Conservation (phyloP, 2,113 vertebrate genomes). For the Notechis scutatus region DNA sequence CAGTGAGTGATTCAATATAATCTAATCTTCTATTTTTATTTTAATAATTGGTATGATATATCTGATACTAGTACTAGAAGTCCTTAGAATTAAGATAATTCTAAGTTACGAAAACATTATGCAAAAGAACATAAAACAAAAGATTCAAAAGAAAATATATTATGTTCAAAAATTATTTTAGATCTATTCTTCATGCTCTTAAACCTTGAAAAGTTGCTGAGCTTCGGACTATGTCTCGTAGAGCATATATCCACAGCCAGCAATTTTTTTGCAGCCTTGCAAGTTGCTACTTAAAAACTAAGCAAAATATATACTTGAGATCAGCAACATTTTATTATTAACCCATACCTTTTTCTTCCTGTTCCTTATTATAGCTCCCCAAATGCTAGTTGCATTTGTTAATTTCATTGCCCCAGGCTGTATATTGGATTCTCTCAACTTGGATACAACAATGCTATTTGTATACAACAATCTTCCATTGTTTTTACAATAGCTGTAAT, state of each 20-base stretch:
- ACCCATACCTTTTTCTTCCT: not conserved
- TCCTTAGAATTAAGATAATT: not conserved
- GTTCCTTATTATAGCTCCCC: not conserved
- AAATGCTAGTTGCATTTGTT: not conserved
- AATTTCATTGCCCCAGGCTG: not conserved
- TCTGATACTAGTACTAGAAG: not conserved
- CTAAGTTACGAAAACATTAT: not conserved
- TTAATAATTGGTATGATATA: not conserved
- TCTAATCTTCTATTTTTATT: conserved; percentile 13
- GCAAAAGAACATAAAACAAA: not conserved
- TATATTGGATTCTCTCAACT: not conserved
- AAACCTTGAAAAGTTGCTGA: not conserved
- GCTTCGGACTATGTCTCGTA: not conserved
- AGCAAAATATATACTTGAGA: not conserved
- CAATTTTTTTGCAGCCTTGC: not conserved
- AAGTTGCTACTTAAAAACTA: not conserved
- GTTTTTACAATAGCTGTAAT: not conserved
- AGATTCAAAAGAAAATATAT: not conserved
- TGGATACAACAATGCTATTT: not conserved
- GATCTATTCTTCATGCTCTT: not conserved
- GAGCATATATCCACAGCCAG: not conserved
- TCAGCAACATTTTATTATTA: not conserved
- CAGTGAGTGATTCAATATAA: not conserved
- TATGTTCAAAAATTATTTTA: not conserved
- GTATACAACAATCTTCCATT: not conserved